phyloP scores from a whole-genome alignment of 1,140 invertebrate genomes.

The Proctacanthus coquilletti region DNA sequence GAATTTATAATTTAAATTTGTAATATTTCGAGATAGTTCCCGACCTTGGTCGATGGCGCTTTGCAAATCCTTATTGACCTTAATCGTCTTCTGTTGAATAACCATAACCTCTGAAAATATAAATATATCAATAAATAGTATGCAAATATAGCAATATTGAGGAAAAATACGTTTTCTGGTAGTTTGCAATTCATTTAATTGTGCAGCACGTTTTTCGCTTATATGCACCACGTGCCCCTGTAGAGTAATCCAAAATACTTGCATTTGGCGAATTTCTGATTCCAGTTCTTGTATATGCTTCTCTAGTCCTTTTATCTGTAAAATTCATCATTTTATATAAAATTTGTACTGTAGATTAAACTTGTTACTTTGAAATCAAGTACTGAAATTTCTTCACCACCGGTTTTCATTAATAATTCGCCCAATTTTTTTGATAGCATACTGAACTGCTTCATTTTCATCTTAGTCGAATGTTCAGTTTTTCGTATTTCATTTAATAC shows the following conservation, averaged over 20 bases:
- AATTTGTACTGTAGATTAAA: background rate
- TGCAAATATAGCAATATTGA: background rate
- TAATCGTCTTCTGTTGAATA: slow-evolving; percentile 55
- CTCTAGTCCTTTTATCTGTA: slow-evolving; percentile 39
- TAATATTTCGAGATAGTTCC: slow-evolving; percentile 40
- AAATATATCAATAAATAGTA: slow-evolving; percentile 1
- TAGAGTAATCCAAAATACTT: slow-evolving; percentile 57
- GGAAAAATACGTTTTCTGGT: slow-evolving; percentile 43
- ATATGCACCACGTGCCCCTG: slow-evolving; percentile 51
- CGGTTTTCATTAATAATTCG: slow-evolving; percentile 10
- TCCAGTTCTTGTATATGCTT: slow-evolving; percentile 40
- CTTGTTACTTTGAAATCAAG: slow-evolving; percentile 36
- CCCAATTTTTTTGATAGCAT: slow-evolving; percentile 15
- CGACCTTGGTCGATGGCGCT: slow-evolving; percentile 37
- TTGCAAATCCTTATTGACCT: slow-evolving; percentile 45
- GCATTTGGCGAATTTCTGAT: slow-evolving; percentile 40
- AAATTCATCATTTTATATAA: background rate
- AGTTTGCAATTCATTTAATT: slow-evolving; percentile 46
- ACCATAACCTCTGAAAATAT: slow-evolving; percentile 45
- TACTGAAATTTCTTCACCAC: slow-evolving; percentile 31
- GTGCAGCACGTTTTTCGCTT: slow-evolving; percentile 44
- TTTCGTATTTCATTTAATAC: slow-evolving; percentile 13
- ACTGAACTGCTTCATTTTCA: slow-evolving; percentile 22
- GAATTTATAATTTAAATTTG: slow-evolving; percentile 40
- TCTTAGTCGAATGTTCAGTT: slow-evolving; percentile 18